These are phyloP conservation scores for Sphecodes monilicornis DNA, from an alignment of 2,888 invertebrate genomes.

Conservation along the genomic window DNA sequence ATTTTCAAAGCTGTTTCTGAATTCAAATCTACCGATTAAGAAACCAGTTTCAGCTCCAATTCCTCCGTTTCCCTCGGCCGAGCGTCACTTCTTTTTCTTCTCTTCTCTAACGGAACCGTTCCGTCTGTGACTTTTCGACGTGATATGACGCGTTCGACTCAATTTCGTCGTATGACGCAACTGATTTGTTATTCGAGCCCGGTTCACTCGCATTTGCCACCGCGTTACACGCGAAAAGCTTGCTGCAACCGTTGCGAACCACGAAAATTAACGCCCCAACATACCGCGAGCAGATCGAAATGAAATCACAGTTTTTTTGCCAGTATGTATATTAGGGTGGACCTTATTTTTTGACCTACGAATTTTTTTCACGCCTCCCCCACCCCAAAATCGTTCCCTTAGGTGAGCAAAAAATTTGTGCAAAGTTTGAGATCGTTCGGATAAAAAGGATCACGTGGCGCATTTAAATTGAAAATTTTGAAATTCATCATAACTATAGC, in stretches of 20 bases:
- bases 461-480: too few species aligned
- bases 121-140: constrained; percentile 20
- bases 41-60: constrained; percentile 54
- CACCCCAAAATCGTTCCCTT: too few species aligned
- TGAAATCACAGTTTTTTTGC: not conserved
- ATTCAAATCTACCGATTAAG: constrained; percentile 52
- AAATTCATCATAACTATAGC: too few species aligned
- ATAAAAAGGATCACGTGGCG: too few species aligned
- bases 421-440: too few species aligned
- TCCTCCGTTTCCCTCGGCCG: constrained; percentile 41
- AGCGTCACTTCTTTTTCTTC: not conserved
- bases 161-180: constrained; percentile 38
- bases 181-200: constrained; percentile 11
- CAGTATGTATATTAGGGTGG: too few species aligned
- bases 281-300: not conserved
- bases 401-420: too few species aligned
- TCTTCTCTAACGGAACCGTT: constrained; percentile 24
- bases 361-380: too few species aligned
- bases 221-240: not conserved
- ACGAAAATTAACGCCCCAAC: not conserved
- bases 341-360: too few species aligned
- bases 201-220: not conserved
- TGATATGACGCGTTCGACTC: not conserved
- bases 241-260: not conserved
- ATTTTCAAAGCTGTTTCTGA: constrained; percentile 45